Conservation (phyloP, 1,140 invertebrate genomes). For the Delia radicum region DNA sequence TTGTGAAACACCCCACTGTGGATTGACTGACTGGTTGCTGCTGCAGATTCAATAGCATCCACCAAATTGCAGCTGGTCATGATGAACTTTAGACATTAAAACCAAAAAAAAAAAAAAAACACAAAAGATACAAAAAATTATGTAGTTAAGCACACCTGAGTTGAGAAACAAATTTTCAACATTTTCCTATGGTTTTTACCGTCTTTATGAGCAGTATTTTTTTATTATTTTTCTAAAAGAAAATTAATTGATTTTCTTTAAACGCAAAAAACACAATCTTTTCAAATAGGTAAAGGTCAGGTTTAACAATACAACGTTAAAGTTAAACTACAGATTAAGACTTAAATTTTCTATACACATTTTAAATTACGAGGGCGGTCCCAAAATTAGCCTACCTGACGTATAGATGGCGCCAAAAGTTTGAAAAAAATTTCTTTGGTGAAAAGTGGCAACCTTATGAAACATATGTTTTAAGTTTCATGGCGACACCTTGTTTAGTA, state of each 20-base stretch:
- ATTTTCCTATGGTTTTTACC: not conserved
- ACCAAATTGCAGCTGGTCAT: slow-evolving; percentile 13
- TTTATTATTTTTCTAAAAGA: not conserved
- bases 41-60: not conserved
- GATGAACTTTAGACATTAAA: not conserved
- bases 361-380: no score
- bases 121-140: not conserved
- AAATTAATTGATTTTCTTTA: slow-evolving; percentile 2
- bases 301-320: no score
- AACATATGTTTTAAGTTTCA: no score
- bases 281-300: no score
- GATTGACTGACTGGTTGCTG: not conserved
- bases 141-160: slow-evolving; percentile 13
- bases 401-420: no score
- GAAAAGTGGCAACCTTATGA: no score
- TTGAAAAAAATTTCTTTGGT: no score
- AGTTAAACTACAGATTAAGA: no score
- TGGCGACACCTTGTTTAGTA: no score
- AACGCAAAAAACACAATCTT: not conserved
- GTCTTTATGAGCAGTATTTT: not conserved
- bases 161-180: not conserved
- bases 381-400: no score
- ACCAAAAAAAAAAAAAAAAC: not conserved
- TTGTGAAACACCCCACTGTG: not conserved
- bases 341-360: no score